Percentiles rank a stretch among this genome's conserved stretches.
These are phyloP conservation scores for Spilarctia lutea DNA, from an alignment of 2,888 invertebrate genomes.

Conservation along the genomic window DNA sequence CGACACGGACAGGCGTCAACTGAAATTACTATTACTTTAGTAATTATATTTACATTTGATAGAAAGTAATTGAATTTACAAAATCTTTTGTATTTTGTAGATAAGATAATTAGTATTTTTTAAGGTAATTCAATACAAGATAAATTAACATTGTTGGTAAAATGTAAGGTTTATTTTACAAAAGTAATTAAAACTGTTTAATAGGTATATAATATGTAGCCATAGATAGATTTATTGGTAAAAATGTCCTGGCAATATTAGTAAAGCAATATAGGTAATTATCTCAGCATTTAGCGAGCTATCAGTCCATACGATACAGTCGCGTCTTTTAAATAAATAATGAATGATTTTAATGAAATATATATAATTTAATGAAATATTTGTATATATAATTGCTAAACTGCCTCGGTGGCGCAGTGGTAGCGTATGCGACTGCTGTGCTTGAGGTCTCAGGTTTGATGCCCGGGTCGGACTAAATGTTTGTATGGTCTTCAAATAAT, in stretches of 20 bases:
- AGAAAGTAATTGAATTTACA: neutral
- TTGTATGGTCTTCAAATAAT: too few species aligned
- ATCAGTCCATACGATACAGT: slow-evolving; percentile 13
- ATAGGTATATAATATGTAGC: neutral
- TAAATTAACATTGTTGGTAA: too few species aligned
- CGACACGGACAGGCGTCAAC: slow-evolving; percentile 76
- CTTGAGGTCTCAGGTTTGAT: too few species aligned
- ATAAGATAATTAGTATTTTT: neutral
- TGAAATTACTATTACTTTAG: slow-evolving; percentile 62
- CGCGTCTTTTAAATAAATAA: neutral
- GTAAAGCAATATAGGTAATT: slow-evolving; percentile 33
- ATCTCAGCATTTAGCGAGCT: slow-evolving; percentile 16
- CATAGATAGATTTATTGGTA: neutral
- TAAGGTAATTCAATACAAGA: neutral
- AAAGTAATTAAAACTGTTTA: neutral
- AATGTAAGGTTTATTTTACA: neutral
- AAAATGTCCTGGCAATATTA: slow-evolving; percentile 30
- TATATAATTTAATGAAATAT: neutral
- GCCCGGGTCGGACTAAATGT: too few species aligned
- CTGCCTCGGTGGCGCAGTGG: too few species aligned
- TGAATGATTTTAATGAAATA: neutral
- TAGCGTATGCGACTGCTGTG: too few species aligned
- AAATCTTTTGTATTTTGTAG: neutral
- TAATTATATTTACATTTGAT: slow-evolving; percentile 18
- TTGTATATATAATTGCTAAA: too few species aligned